Percentiles rank a stretch among this genome's conserved stretches.
Conservation (phyloP, 2,797 vertebrate genomes). For the Lophius americanus region DNA sequence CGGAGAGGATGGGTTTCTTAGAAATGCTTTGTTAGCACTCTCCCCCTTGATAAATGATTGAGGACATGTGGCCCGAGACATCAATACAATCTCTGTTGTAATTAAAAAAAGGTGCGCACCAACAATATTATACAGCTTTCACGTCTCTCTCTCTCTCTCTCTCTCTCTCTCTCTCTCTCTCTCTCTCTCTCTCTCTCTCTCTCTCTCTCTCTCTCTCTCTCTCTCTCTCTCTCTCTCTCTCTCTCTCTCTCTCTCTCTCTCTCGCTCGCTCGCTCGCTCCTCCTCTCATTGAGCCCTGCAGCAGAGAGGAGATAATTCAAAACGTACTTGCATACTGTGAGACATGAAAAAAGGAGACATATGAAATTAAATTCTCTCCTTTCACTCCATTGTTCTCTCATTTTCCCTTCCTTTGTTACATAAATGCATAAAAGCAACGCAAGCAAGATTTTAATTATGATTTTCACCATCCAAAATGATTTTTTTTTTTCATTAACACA, state of each 20-base stretch:
- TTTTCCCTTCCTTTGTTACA: conserved; percentile 71
- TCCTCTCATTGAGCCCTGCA: conserved; percentile 65
- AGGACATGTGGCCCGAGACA: conserved; percentile 78
- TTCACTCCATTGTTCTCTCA: conserved; percentile 77
- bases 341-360: conserved; percentile 73
- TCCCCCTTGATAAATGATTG: conserved; percentile 82
- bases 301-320: conserved; percentile 80
- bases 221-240: conserved; percentile 3
- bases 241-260: conserved; percentile 2
- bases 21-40: conserved; percentile 83
- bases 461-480: conserved; percentile 66
- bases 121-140: conserved; percentile 77
- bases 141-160: conserved; percentile 14
- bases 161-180: conserved; percentile 2
- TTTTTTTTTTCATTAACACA: conserved; percentile 39
- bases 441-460: conserved; percentile 78
- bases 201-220: conserved; percentile 4
- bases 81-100: conserved; percentile 84
- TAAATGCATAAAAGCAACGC: conserved; percentile 73
- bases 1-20: conserved; percentile 69
- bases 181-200: conserved; percentile 50
- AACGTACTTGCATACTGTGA: conserved; percentile 74
- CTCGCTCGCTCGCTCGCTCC: conserved; percentile 51
- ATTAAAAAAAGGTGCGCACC: conserved; percentile 81
- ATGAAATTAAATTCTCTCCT: conserved; percentile 79